Evolutionary conservation across 2,113 vertebrate genomes (phyloP).

Genomic region (Scytalopus superciliaris): DNA sequence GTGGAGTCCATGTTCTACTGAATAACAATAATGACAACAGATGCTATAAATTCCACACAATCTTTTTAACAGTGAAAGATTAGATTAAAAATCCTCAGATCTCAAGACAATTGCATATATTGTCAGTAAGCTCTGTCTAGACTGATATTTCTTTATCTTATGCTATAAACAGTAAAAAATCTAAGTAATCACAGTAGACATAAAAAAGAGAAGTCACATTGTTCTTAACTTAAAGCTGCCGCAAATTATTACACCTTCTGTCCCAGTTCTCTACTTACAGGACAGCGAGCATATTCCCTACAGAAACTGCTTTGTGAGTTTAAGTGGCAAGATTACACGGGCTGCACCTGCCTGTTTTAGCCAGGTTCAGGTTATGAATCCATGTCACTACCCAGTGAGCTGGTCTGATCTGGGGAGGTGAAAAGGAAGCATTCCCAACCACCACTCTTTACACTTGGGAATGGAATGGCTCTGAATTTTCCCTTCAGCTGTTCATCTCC

Average conservation of each 20-base stretch:
- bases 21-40: background rate
- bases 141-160: background rate
- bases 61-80: background rate
- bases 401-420: background rate
- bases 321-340: background rate
- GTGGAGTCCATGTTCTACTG: background rate
- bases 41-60: background rate
- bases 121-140: background rate
- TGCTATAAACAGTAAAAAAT: background rate
- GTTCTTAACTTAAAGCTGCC: background rate
- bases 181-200: background rate
- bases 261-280: background rate
- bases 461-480: background rate
- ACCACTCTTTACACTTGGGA: accelerated
- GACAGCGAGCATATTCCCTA: background rate
- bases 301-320: background rate
- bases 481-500: background rate
- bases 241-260: background rate
- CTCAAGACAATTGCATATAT: background rate
- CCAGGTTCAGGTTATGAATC: background rate
- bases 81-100: background rate
- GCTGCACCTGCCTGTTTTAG: background rate
- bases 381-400: background rate
- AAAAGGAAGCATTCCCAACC: background rate
- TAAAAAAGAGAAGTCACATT: background rate